A percentile compares a stretch with the other conserved stretches of the same genome.
These are phyloP conservation scores for Lytechinus variegatus DNA, from an alignment of 35 echinoderm and acorn worm genomes.

Conservation along the genomic window DNA sequence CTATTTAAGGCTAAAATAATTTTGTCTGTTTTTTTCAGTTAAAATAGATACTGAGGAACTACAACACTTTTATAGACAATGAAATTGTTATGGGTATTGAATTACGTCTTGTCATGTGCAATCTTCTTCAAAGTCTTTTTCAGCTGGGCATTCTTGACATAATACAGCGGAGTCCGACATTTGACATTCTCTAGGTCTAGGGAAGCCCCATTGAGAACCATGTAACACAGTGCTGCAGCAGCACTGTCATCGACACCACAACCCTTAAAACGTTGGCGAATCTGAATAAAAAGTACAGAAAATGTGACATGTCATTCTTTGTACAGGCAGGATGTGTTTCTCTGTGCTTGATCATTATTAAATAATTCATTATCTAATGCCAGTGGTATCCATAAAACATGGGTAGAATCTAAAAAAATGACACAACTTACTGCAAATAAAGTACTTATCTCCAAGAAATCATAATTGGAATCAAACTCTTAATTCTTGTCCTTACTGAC, in stretches of 20 bases:
- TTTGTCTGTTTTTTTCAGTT: too few species aligned
- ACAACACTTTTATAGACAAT: background rate
- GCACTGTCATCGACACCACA: background rate
- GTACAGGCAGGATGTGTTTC: background rate
- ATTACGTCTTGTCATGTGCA: background rate
- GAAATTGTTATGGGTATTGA: background rate
- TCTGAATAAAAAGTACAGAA: background rate
- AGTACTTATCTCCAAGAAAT: too few species aligned
- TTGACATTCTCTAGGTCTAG: background rate
- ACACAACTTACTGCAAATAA: too few species aligned
- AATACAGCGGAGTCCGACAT: conserved; percentile 22
- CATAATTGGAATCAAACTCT: too few species aligned
- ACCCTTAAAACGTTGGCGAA: background rate
- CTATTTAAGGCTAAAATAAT: too few species aligned
- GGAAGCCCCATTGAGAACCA: conserved; percentile 18
- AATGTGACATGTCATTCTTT: background rate
- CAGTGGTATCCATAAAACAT: too few species aligned
- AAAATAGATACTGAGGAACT: too few species aligned
- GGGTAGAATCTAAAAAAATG: too few species aligned
- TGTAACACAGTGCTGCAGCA: background rate
- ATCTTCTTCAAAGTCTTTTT: conserved; percentile 32
- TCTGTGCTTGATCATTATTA: background rate
- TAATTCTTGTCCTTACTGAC: too few species aligned
- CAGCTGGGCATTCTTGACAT: background rate
- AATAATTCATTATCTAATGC: too few species aligned